These are phyloP conservation scores for Prunella fulvescens DNA, from an alignment of 2,113 vertebrate genomes.

Conservation along the genomic window DNA sequence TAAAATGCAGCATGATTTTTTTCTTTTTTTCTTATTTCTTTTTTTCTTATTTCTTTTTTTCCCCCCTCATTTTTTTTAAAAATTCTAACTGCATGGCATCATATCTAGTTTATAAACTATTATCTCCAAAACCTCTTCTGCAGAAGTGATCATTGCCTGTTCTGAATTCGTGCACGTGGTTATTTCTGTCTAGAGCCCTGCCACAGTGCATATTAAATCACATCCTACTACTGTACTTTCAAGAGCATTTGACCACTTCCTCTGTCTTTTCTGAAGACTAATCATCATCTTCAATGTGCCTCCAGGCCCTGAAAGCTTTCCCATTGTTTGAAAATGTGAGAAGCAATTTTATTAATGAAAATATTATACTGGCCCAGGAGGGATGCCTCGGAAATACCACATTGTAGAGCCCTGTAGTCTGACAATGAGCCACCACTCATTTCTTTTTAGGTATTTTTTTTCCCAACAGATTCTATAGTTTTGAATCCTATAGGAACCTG, in stretches of 20 bases:
- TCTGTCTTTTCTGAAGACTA: not conserved
- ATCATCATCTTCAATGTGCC: not conserved
- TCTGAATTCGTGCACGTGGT: not conserved
- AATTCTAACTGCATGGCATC: not conserved
- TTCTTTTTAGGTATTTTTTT: not conserved
- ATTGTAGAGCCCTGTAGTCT: not conserved
- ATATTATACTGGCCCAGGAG: not conserved
- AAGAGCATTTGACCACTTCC: not conserved
- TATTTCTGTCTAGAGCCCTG: not conserved
- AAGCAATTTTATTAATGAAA: not conserved
- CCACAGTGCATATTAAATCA: not conserved
- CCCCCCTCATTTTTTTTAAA: rapidly evolving
- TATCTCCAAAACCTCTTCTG: not conserved
- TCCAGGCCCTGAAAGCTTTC: not conserved
- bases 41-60: not conserved
- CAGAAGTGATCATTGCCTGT: not conserved
- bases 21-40: rapidly evolving
- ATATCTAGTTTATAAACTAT: not conserved
- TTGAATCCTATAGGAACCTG: not conserved
- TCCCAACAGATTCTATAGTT: not conserved
- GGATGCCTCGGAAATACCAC: not conserved
- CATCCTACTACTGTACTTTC: not conserved
- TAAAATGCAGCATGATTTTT: not conserved
- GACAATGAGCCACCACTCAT: not conserved
- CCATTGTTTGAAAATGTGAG: not conserved